Evolutionary conservation across 2,113 vertebrate genomes (phyloP).

Genomic region (Setophaga coronata): DNA sequence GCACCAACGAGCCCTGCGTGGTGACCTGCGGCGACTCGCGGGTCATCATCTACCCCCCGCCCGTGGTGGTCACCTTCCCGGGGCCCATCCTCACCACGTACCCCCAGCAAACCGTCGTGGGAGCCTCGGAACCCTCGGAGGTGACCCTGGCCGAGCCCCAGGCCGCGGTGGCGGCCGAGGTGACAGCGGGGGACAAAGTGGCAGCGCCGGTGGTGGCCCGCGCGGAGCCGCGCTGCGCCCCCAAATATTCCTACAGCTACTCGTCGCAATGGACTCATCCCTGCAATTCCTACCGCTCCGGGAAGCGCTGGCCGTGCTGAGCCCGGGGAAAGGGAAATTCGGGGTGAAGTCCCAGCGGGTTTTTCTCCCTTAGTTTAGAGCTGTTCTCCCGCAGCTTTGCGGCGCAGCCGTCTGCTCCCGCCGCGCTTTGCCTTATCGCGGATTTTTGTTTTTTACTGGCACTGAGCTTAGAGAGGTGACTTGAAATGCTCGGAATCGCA

Average conservation of each 20-base stretch:
- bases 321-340: fast-evolving
- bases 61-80: slow-evolving; percentile 38
- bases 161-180: not conserved
- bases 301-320: slow-evolving; percentile 24
- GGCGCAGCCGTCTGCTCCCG: not conserved
- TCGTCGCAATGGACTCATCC: slow-evolving; percentile 62
- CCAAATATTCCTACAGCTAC: slow-evolving; percentile 50
- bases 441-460: not conserved
- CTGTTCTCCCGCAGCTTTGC: not conserved
- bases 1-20: slow-evolving; percentile 31
- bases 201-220: not conserved
- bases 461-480: not conserved
- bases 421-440: not conserved
- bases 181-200: not conserved
- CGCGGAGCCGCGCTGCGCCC: not conserved
- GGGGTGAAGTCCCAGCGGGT: not conserved
- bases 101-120: slow-evolving; percentile 37
- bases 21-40: slow-evolving; percentile 22
- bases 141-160: not conserved
- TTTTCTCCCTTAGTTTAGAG: not conserved
- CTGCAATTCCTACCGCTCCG: not conserved
- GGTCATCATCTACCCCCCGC: slow-evolving; percentile 36
- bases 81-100: slow-evolving; percentile 59
- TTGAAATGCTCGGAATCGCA: not conserved
- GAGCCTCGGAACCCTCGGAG: not conserved